These are phyloP conservation scores for Busseola fusca DNA, from an alignment of 2,888 invertebrate genomes.

Conservation along the genomic window DNA sequence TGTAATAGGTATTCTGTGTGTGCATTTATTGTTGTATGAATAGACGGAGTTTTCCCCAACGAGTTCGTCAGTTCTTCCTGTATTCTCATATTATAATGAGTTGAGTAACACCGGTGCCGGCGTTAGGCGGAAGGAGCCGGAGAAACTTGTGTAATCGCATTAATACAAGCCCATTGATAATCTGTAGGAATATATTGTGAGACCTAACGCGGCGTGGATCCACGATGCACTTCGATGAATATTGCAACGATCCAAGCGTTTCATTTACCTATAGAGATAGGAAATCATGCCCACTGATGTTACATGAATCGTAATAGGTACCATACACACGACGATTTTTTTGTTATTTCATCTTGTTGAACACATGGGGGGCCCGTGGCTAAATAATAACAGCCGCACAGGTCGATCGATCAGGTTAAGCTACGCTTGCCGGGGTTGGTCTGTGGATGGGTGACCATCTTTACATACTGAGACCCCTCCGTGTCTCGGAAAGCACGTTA, in stretches of 20 bases:
- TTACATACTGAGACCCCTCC: too few relatives aligned
- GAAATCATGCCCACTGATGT: slow-evolving; percentile 14
- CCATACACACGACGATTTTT: neutral
- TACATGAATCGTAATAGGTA: slow-evolving; percentile 1
- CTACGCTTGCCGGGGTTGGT: too few relatives aligned
- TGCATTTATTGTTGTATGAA: slow-evolving; percentile 7
- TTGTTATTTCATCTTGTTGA: slow-evolving; percentile 9
- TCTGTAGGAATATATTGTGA: slow-evolving; percentile 47
- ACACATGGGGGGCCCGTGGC: too few relatives aligned
- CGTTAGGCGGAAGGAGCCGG: slow-evolving; percentile 51
- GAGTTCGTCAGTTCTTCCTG: slow-evolving; percentile 31
- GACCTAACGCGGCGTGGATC: slow-evolving; percentile 39
- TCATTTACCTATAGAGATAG: slow-evolving; percentile 13
- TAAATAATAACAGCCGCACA: too few relatives aligned
- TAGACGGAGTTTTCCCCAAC: slow-evolving; percentile 14
- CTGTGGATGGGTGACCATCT: too few relatives aligned
- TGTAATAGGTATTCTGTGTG: slow-evolving; percentile 13
- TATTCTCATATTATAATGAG: slow-evolving; percentile 31
- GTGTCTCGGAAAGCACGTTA: too few relatives aligned
- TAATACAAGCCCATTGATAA: slow-evolving; percentile 49
- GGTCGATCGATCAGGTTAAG: too few relatives aligned
- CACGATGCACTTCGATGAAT: slow-evolving; percentile 26
- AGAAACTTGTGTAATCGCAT: slow-evolving; percentile 59
- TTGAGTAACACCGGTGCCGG: slow-evolving; percentile 39
- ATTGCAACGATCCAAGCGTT: slow-evolving; percentile 26